Percentiles rank a stretch among this genome's conserved stretches.
Evolutionary conservation across 1,140 invertebrate species (phyloP).

Genomic region (Ptiloglossa arizonensis): DNA sequence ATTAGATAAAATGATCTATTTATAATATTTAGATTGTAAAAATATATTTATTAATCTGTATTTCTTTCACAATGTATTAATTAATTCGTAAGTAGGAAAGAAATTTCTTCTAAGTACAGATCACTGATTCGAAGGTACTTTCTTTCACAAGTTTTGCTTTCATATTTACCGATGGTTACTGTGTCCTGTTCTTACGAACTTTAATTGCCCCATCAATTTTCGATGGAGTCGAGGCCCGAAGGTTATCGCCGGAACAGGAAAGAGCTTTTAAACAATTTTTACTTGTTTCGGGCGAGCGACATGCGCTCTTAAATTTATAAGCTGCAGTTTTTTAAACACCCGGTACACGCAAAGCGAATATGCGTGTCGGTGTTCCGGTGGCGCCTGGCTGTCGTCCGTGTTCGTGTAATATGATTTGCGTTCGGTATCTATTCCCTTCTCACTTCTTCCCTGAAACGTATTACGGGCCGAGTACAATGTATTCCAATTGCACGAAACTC

Average conservation of each 20-base stretch:
- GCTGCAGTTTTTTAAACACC: not conserved
- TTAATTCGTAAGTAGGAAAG: no score
- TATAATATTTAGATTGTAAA: no score
- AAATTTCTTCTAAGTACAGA: no score
- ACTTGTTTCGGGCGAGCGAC: no score
- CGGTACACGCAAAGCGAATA: not conserved
- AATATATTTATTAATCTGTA: no score
- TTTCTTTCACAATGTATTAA: no score
- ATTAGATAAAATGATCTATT: no score
- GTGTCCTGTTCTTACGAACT: not conserved
- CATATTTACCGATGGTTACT: no score
- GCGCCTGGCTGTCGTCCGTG: constrained; percentile 48
- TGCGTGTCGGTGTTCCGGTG: constrained; percentile 8
- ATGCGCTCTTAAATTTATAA: not conserved
- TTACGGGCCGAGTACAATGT: not conserved
- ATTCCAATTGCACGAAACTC: not conserved
- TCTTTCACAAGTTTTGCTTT: no score
- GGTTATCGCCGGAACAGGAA: not conserved
- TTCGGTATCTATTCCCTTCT: constrained; percentile 30
- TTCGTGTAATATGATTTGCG: constrained; percentile 49
- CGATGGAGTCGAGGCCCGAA: not conserved
- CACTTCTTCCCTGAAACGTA: constrained; percentile 16
- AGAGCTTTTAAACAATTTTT: constrained; percentile 11
- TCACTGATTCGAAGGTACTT: no score
- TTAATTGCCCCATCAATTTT: not conserved